A percentile compares a stretch with the other conserved stretches of the same genome.
Evolutionary conservation across 2,888 invertebrate species (phyloP).

Genomic region (Ochlodes sylvanus): DNA sequence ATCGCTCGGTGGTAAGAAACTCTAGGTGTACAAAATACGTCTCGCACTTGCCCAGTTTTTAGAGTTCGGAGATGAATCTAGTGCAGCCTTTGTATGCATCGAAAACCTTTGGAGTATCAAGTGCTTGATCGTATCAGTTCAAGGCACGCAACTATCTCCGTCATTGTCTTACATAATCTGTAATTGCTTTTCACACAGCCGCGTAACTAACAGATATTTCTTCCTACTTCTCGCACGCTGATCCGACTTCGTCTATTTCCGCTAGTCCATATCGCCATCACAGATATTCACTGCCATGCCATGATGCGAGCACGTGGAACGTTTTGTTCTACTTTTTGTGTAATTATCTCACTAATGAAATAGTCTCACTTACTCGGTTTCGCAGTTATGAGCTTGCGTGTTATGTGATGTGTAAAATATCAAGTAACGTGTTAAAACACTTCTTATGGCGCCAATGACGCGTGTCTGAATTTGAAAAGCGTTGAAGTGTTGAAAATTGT

Average conservation of each 20-base stretch:
- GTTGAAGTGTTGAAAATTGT: background rate
- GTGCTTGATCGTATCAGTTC: slow-evolving; percentile 58
- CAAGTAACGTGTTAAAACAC: background rate
- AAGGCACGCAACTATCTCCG: slow-evolving; percentile 68
- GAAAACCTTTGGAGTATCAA: slow-evolving; percentile 43
- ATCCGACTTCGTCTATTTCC: slow-evolving; percentile 55
- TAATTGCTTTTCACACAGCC: slow-evolving; percentile 76
- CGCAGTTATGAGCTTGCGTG: slow-evolving; percentile 20
- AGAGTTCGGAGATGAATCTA: slow-evolving; percentile 44
- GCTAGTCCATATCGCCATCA: slow-evolving; percentile 43
- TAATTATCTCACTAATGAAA: slow-evolving; percentile 25
- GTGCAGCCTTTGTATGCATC: slow-evolving; percentile 53
- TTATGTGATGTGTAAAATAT: slow-evolving; percentile 13
- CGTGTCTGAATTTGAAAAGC: background rate
- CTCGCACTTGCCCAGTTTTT: background rate
- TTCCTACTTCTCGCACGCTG: slow-evolving; percentile 67
- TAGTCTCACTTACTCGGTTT: slow-evolving; percentile 11
- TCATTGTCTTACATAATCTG: slow-evolving; percentile 72
- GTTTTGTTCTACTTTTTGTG: slow-evolving; percentile 31
- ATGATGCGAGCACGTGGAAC: slow-evolving; percentile 19
- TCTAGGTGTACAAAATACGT: too few relatives aligned
- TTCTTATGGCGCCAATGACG: background rate
- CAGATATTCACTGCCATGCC: slow-evolving; percentile 14
- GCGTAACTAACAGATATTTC: slow-evolving; percentile 60
- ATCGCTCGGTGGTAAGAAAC: too few relatives aligned